Evolutionary conservation across 2,888 invertebrate genomes (phyloP).

Genomic region (Brachynemurus nebulosus): DNA sequence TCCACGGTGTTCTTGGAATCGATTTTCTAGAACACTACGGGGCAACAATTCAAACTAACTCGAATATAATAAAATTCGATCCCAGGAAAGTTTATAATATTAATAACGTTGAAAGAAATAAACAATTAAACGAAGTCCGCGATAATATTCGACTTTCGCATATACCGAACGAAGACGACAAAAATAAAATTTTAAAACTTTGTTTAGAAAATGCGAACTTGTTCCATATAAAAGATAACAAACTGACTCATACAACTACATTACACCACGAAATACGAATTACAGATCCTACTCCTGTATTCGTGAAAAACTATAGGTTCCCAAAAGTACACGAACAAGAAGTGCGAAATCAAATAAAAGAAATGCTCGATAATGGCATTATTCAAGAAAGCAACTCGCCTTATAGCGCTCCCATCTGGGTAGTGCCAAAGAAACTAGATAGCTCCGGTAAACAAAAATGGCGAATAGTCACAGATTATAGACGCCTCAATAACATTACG

Average conservation of each 20-base stretch:
- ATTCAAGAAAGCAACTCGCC: constrained; percentile 16
- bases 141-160: too few species aligned
- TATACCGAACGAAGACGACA: too few species aligned
- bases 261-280: neutral
- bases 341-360: constrained; percentile 19
- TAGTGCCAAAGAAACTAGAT: constrained; percentile 19
- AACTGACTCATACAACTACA: neutral
- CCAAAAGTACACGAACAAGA: constrained; percentile 21
- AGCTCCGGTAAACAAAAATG: constrained; percentile 17
- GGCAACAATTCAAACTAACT: too few species aligned
- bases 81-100: too few species aligned
- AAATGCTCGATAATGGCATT: constrained; percentile 17
- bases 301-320: constrained; percentile 9
- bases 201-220: too few species aligned
- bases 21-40: too few species aligned
- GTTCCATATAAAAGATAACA: too few species aligned
- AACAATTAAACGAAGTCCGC: too few species aligned
- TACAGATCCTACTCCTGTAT: neutral
- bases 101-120: too few species aligned
- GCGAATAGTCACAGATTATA: constrained; percentile 18
- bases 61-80: too few species aligned
- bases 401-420: constrained; percentile 19
- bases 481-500: constrained; percentile 19
- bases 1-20: too few species aligned
- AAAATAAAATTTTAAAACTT: too few species aligned